Conservation (phyloP, 2,113 vertebrate genomes). For the Dromiciops gliroides region DNA sequence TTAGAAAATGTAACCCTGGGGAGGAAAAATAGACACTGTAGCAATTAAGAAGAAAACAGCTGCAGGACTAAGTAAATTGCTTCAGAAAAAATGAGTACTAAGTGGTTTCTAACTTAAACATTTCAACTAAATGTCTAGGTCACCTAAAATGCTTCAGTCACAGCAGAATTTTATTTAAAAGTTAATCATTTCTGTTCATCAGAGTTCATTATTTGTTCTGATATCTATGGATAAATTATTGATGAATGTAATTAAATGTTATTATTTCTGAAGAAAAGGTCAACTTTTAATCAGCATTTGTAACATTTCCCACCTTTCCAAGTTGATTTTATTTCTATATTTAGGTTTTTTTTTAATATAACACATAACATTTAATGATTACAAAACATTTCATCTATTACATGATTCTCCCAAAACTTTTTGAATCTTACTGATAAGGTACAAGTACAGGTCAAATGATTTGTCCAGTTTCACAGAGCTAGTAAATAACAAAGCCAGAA, state of each 20-base stretch:
- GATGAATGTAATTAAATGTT: neutral
- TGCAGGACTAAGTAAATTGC: constrained; percentile 54
- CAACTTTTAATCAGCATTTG: neutral
- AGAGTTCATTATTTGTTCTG: neutral
- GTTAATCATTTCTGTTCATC: neutral
- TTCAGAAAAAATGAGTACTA: constrained; percentile 52
- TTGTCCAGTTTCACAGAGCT: neutral
- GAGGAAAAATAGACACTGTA: constrained; percentile 29
- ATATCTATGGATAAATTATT: neutral
- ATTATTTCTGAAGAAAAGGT: neutral
- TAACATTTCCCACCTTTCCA: neutral
- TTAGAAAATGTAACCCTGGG: neutral
- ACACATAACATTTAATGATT: neutral
- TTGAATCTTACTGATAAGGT: neutral
- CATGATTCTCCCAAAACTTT: neutral
- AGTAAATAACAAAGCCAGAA: neutral
- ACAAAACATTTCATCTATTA: neutral
- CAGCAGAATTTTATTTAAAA: neutral
- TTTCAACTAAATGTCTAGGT: constrained; percentile 50
- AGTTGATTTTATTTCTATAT: neutral
- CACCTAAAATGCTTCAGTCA: constrained; percentile 51
- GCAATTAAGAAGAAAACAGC: constrained; percentile 59
- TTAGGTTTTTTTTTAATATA: neutral
- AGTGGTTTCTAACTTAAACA: constrained; percentile 51
- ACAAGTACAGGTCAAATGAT: neutral